Evolutionary conservation across 1,140 invertebrate species (phyloP), one percentile per base, ranked within the genome.

Genomic region (Drepana arcuata): DNA sequence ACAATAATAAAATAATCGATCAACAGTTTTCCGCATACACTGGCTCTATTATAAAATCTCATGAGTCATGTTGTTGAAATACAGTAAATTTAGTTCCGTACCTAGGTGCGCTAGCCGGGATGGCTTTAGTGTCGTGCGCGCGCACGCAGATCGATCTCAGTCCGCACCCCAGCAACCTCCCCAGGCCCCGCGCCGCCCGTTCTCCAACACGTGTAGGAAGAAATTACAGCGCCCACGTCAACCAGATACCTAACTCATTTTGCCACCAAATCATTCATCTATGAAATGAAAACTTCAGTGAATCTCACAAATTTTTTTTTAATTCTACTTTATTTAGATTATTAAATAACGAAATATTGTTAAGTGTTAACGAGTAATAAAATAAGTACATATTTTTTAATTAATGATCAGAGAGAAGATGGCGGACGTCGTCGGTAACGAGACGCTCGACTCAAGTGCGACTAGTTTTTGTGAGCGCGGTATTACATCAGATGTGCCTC

Each of bases 61-160:
- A n/a, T n/a, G n/a, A n/a, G n/a, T n/a, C n/a, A n/a, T n/a, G n/a
- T n/a, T n/a, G n/a, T n/a, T n/a, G n/a, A n/a, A n/a, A n/a, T n/a
- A n/a, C n/a, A n/a, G n/a, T n/a, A n/a, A n/a, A n/a, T n/a, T n/a
- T n/a, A n/a, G n/a, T n/a, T n/a, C n/a, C n/a, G n/a, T n/a, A n/a
- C n/a, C n/a, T n/a, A n/a, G n/a, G n/a, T n/a, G n/a, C n/a, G n/a
- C n/a, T n/a, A n/a, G n/a, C n/a, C n/a, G n/a, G n/a, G n/a, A n/a
- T n/a, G n/a, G n/a, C n/a, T n/a, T n/a, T n/a, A n/a, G n/a, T n/a
- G n/a, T n/a, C n/a, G 65, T 47, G 44, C 44, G 44, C 44, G 44
- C 44, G 44, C 44, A 47, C 14, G 2, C 35, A 42, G 59, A 77
- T 77, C 72, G 72, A 77, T 77, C 63, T 57, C 41, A 41, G 30